Evolutionary conservation across 2,113 vertebrate genomes (phyloP), one percentile per base, ranked within the genome.

Genomic region (Equus przewalskii): DNA sequence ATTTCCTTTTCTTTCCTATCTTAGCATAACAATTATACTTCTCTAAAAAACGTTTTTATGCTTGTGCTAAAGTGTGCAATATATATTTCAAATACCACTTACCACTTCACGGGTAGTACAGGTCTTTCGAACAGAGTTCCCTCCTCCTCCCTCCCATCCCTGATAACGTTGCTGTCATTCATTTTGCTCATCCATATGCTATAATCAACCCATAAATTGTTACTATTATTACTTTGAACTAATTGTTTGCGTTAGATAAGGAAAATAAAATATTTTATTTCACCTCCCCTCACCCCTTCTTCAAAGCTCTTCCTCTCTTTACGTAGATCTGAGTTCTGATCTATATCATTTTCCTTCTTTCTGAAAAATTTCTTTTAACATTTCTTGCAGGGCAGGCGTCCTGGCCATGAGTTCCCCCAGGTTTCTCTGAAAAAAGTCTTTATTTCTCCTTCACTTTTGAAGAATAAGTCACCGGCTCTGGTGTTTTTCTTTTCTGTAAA

Each of bases 1-100:
- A 41, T 18, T 26, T 1, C 5, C 6, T 41, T 41, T 60, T 21
- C 10, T 49, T 49, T n/a, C 2, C 13, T 49, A 5, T 13, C 12
- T 58, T 18, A 41, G 36, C 3, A 0, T 0, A 46, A 6, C 11
- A 2, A 4, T 30, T 7, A 36, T 2, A 28, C 9, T 19, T 81
- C 56, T 83, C 11, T 4, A 30, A 44, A 60, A 46, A 28, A 30
- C 11, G 4, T 28, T 26, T 30, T 30, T 46, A 16, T 30, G 36
- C 24, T 64, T 3, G 1, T 46, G 36, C 41, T 19, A 5, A 41
- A 83, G 58, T 12, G 5, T 13, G 58, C n/a, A 6, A 2, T 30
- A 28, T 10, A 14, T 41, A 41, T 41, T 41, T 41, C 36, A 41
- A 41, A 51, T 51, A 51, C 49, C 49, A 51, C 7, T 7, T 51